phyloP scores from a whole-genome alignment of 2,888 invertebrate genomes.

The Cynaeus angustus region DNA sequence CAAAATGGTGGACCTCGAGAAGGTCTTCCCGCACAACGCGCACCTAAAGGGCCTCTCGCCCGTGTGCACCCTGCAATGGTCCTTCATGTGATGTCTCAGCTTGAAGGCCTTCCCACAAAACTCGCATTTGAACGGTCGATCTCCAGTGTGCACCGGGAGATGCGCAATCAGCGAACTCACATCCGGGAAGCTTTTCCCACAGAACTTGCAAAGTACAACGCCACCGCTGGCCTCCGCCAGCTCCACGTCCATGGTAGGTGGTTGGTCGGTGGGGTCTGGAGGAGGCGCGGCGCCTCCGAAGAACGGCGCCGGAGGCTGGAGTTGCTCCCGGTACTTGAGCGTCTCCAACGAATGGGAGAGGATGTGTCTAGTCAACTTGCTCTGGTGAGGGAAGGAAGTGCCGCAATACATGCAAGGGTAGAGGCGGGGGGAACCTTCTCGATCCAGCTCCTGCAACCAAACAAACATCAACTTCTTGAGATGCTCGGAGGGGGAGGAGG shows the following conservation, averaged over 20 bases:
- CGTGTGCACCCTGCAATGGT: slow-evolving; percentile 94
- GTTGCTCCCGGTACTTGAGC: slow-evolving; percentile 88
- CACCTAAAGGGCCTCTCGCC: slow-evolving; percentile 93
- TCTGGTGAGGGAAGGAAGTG: slow-evolving; percentile 90
- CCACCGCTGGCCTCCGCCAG: slow-evolving; percentile 74
- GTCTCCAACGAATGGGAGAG: slow-evolving; percentile 91
- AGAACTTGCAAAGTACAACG: slow-evolving; percentile 93
- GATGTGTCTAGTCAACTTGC: slow-evolving; percentile 92
- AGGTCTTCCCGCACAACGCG: slow-evolving; percentile 91
- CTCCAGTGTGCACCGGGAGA: slow-evolving; percentile 91
- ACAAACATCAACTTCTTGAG: slow-evolving; percentile 95
- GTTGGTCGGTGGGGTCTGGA: slow-evolving; percentile 72
- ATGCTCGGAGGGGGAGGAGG: slow-evolving; percentile 54
- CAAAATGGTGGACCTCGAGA: slow-evolving; percentile 91
- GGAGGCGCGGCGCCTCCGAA: slow-evolving; percentile 62
- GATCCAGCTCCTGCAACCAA: slow-evolving; percentile 87
- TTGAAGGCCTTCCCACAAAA: slow-evolving; percentile 96
- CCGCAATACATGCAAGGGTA: slow-evolving; percentile 94
- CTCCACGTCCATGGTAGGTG: slow-evolving; percentile 77
- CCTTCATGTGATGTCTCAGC: slow-evolving; percentile 94
- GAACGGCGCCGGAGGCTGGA: slow-evolving; percentile 21
- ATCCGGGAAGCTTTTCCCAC: slow-evolving; percentile 94
- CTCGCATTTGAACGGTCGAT: slow-evolving; percentile 93
- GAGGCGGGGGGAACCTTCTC: slow-evolving; percentile 72
- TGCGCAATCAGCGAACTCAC: slow-evolving; percentile 91